These are phyloP conservation scores for Plusia festucae DNA, from an alignment of 2,888 invertebrate genomes.

Conservation along the genomic window DNA sequence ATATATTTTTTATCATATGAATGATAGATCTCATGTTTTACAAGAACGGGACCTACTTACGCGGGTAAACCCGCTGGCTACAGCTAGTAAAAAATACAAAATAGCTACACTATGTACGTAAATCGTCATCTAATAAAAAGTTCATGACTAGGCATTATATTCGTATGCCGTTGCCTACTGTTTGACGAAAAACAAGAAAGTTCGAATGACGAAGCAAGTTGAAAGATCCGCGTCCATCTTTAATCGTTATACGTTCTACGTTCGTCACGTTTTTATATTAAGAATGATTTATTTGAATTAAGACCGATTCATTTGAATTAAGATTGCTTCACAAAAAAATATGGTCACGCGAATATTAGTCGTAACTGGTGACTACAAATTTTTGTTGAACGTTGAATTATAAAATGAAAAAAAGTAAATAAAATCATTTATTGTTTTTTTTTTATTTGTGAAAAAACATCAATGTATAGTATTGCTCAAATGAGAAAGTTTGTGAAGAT, in stretches of 20 bases:
- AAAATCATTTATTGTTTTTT: too few species aligned
- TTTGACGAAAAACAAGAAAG: slow-evolving; percentile 6
- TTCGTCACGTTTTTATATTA: slow-evolving; percentile 6
- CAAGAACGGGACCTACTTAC: too few species aligned
- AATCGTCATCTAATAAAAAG: neutral
- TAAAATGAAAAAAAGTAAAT: neutral
- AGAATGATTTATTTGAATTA: slow-evolving; percentile 5
- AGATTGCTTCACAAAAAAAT: neutral
- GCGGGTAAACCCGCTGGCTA: too few species aligned
- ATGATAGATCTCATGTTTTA: too few species aligned
- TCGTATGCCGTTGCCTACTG: neutral
- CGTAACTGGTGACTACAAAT: too few species aligned
- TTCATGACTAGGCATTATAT: slow-evolving; percentile 1
- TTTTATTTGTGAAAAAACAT: too few species aligned
- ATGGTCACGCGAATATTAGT: neutral
- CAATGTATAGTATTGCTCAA: too few species aligned
- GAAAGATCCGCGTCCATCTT: neutral
- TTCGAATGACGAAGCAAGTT: neutral
- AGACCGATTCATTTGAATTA: slow-evolving; percentile 3
- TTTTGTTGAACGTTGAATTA: neutral
- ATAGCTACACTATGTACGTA: neutral
- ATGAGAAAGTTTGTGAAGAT: too few species aligned
- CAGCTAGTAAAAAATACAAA: neutral
- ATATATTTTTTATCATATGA: too few species aligned
- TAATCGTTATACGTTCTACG: neutral